phyloP scores from a whole-genome alignment of 1,140 invertebrate genomes.

The Aradophagus sp. region DNA sequence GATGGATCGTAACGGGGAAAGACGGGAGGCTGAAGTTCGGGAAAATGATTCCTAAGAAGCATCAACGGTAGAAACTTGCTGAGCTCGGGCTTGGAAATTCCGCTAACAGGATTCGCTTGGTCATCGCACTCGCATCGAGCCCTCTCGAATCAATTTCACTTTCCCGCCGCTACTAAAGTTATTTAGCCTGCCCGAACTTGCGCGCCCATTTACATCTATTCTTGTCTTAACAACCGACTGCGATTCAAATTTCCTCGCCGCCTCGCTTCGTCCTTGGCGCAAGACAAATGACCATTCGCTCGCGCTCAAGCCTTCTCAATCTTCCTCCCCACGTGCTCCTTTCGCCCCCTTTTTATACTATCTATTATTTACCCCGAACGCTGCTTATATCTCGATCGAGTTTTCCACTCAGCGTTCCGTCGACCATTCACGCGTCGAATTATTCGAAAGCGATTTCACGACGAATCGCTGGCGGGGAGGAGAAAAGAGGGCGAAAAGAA shows the following conservation, averaged over 20 bases:
- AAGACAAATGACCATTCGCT: conserved; percentile 44
- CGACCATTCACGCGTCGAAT: conserved; percentile 3
- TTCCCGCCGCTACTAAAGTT: conserved; percentile 33
- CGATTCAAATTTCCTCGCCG: conserved; percentile 43
- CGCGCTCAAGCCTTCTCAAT: conserved; percentile 34
- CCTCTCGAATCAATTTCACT: conserved; percentile 50
- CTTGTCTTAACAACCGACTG: conserved; percentile 45
- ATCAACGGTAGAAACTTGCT: conserved; percentile 15
- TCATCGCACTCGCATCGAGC: conserved; percentile 25
- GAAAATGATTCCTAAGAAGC: no score
- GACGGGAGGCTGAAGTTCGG: no score
- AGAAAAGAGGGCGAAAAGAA: no score
- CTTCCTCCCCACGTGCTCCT: conserved; percentile 17
- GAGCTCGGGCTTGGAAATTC: conserved; percentile 21
- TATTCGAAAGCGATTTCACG: no score
- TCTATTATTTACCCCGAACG: conserved; percentile 27
- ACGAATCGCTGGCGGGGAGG: no score
- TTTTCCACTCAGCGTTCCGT: conserved; percentile 8
- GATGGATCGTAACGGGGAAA: no score
- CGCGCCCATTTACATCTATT: conserved; percentile 44
- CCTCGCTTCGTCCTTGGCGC: neutral
- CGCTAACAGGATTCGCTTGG: conserved; percentile 37
- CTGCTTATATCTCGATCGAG: conserved; percentile 28
- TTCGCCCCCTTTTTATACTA: conserved; percentile 15
- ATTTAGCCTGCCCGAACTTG: conserved; percentile 41